Conservation (phyloP, 1,140 invertebrate species). For the Nasonia giraulti region DNA sequence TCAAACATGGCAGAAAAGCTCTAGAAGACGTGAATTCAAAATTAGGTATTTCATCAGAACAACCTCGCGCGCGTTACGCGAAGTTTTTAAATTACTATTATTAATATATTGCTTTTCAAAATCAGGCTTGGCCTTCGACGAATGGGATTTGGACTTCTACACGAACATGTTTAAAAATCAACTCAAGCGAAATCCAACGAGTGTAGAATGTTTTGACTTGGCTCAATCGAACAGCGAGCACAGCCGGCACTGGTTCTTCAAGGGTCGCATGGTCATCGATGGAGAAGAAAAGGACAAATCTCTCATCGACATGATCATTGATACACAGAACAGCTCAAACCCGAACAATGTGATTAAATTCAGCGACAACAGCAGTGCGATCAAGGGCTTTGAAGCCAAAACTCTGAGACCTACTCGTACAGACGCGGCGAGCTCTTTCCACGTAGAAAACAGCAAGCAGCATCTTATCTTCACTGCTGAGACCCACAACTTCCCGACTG, state of each 20-base stretch:
- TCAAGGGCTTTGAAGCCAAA: conserved; percentile 86
- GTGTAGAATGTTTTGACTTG: conserved; percentile 97
- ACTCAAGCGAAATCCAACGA: conserved; percentile 94
- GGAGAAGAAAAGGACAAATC: conserved; percentile 85
- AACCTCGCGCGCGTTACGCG: too few relatives aligned
- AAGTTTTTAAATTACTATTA: not conserved
- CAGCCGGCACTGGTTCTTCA: conserved; percentile 95
- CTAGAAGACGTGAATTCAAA: conserved; percentile 89
- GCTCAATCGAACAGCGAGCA: conserved; percentile 99
- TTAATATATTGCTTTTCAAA: not conserved
- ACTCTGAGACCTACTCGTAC: conserved; percentile 79
- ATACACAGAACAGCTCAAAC: conserved; percentile 91
- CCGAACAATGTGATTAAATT: conserved; percentile 98
- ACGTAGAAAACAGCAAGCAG: conserved; percentile 76
- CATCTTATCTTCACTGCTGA: conserved; percentile 99
- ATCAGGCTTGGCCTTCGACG: conserved; percentile 88
- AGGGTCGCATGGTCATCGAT: conserved; percentile 92
- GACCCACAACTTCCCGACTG: conserved; percentile 99
- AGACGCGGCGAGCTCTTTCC: conserved; percentile 79
- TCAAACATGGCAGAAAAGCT: conserved; percentile 84
- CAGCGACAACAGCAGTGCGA: conserved; percentile 97
- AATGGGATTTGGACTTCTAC: conserved; percentile 92
- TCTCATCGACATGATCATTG: conserved; percentile 94
- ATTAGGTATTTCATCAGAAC: conserved; percentile 78
- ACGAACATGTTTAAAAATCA: conserved; percentile 86